phyloP scores from a whole-genome alignment of 2,113 vertebrate species.

The Naja naja region DNA sequence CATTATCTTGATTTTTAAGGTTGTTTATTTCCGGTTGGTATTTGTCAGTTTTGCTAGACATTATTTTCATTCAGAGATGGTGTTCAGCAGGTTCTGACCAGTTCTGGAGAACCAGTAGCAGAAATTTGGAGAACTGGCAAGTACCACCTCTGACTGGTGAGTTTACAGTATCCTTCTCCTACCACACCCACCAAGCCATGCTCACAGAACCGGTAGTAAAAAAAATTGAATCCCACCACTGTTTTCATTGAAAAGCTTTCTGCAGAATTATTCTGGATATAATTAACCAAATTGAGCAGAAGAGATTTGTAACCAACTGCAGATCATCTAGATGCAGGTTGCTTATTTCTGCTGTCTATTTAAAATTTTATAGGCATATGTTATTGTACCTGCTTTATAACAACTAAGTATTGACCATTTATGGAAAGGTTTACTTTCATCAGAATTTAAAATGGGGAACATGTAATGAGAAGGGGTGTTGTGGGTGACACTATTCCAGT shows the following conservation, averaged over 20 bases:
- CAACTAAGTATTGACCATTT: neutral
- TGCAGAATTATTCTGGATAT: neutral
- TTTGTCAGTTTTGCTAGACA: neutral
- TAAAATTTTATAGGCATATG: neutral
- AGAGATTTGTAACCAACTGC: neutral
- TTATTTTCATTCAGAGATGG: neutral
- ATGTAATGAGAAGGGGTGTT: neutral
- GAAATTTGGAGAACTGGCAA: no score
- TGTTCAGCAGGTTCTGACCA: no score
- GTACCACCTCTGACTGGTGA: no score
- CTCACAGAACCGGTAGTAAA: no score
- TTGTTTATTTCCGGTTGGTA: neutral
- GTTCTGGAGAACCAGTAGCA: no score
- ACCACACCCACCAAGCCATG: no score
- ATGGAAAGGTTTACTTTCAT: neutral
- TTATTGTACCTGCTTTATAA: neutral
- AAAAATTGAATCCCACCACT: no score
- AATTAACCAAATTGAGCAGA: neutral
- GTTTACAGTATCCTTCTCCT: no score
- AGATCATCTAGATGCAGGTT: neutral
- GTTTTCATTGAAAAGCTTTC: neutral
- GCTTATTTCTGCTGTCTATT: neutral
- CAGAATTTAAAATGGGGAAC: neutral
- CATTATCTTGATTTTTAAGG: constrained; percentile 9
- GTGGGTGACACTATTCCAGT: neutral